Percentiles rank a stretch among this genome's conserved stretches.
These are phyloP conservation scores for Leptopilina syphax DNA, from an alignment of 2,888 invertebrate species.

Conservation along the genomic window DNA sequence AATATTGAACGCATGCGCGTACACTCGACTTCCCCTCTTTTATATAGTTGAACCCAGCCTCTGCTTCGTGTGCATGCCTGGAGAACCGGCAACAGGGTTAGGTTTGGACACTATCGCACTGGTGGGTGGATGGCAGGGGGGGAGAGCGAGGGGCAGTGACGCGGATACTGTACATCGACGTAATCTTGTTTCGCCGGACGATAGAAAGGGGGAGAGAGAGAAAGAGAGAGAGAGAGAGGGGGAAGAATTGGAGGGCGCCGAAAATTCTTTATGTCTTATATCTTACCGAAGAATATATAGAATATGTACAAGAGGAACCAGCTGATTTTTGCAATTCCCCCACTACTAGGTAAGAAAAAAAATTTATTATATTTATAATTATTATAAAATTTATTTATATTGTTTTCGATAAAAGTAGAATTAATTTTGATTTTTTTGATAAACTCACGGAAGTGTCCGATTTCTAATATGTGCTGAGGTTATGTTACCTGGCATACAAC, in stretches of 20 bases:
- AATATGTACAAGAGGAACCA: no score
- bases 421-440: no score
- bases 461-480: no score
- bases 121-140: constrained; percentile 67
- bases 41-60: constrained; percentile 48
- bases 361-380: no score
- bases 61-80: constrained; percentile 56
- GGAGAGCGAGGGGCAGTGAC: constrained; percentile 44
- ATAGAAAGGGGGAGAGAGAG: constrained; percentile 55
- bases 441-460: no score
- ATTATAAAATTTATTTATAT: no score
- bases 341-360: no score
- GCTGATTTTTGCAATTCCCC: no score
- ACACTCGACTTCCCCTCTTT: constrained; percentile 27
- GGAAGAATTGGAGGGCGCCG: constrained; percentile 62
- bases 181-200: constrained; percentile 69
- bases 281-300: constrained; percentile 47
- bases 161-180: constrained; percentile 58
- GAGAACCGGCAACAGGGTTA: constrained; percentile 72
- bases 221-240: no score
- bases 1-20: constrained; percentile 50
- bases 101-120: constrained; percentile 68
- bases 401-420: no score
- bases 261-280: constrained; percentile 63
- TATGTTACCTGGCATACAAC: no score